Percentiles rank a stretch among this genome's conserved stretches.
Evolutionary conservation across 2,888 invertebrate genomes (phyloP).

Genomic region (Blera fallax): DNA sequence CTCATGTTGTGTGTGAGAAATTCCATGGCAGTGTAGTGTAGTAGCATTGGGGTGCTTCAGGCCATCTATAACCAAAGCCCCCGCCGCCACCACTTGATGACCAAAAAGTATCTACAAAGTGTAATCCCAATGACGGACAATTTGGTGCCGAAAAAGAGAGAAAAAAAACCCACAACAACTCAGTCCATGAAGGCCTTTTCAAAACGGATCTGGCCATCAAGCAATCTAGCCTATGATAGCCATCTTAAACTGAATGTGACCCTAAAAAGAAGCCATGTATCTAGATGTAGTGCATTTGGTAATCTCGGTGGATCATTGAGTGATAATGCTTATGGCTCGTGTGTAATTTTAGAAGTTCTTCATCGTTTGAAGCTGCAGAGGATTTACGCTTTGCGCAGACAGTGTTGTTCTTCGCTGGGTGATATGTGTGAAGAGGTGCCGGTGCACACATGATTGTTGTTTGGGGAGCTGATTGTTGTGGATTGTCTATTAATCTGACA

Average conservation of each 20-base stretch:
- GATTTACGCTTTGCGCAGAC: slow-evolving; percentile 21
- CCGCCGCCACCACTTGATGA: slow-evolving; percentile 10
- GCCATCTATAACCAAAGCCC: slow-evolving; percentile 3
- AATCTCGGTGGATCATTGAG: slow-evolving; percentile 35
- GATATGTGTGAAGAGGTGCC: neutral
- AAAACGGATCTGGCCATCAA: slow-evolving; percentile 67
- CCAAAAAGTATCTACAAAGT: slow-evolving; percentile 29
- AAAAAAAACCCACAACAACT: slow-evolving; percentile 1
- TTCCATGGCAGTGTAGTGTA: slow-evolving; percentile 41
- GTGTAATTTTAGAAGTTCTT: slow-evolving; percentile 41
- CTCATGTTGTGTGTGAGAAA: slow-evolving; percentile 64
- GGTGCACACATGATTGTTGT: slow-evolving; percentile 20
- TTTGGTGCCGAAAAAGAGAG: slow-evolving; percentile 27
- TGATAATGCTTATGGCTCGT: slow-evolving; percentile 63
- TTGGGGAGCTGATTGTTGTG: slow-evolving; percentile 22
- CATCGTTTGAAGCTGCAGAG: neutral
- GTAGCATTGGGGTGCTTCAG: slow-evolving; percentile 30
- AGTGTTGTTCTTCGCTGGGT: slow-evolving; percentile 4
- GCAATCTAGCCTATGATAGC: slow-evolving; percentile 18
- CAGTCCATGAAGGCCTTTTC: slow-evolving; percentile 39
- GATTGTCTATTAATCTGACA: slow-evolving; percentile 33
- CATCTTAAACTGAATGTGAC: slow-evolving; percentile 47
- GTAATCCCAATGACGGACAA: slow-evolving; percentile 34
- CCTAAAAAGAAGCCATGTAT: slow-evolving; percentile 52
- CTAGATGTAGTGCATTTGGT: slow-evolving; percentile 51